Evolutionary conservation across 2,113 vertebrate genomes (phyloP), one percentile per base, ranked within the genome.

Genomic region (Leptobrachium ailaonicum): DNA sequence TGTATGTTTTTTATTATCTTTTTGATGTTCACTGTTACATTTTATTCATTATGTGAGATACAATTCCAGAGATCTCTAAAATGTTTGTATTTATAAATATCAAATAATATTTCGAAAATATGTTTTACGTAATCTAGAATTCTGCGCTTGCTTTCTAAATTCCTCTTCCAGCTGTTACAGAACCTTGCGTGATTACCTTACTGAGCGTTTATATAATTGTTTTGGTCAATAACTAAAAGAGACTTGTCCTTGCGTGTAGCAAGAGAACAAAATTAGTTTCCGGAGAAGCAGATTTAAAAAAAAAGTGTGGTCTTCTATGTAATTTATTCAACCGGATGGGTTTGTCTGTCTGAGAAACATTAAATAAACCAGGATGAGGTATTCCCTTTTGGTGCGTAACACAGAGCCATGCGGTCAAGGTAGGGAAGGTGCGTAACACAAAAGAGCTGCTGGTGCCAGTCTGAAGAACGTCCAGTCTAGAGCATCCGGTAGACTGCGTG

Each of bases 331-430:
- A 80, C 78, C 73, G 78, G 78, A 80, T 74, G 78, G 78, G 78
- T 66, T 80, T 74, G 78, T 45, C 71, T 80, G 62, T 73, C 77
- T 73, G 62, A 73, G 71, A 66, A 11, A 12, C n/a, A 68, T 64
- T 58, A 80, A 74, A 72, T 64, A 80, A 80, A 56, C 70, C 43
- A 44, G 62, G 43, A 72, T 71, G 40, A 80, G 67, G 53, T 67
- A 73, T 53, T 67, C 72, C 71, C 78, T 45, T 54, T 54, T 64
- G 2, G 70, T 73, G 47, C 67, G 40, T 80, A 45, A 80, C 41
- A 42, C 14, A 50, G 44, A 44, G 14, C 6, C 62, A 74, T 47
- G 76, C 32, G 32, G 53, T 66, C 63, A 80, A 80, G 71, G 63
- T 74, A 73, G 50, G 4, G 40, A 44, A 68, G 60, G 53, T 54